These are phyloP conservation scores for Dinomys branickii DNA, from an alignment of 2,113 vertebrate genomes.

Conservation along the genomic window DNA sequence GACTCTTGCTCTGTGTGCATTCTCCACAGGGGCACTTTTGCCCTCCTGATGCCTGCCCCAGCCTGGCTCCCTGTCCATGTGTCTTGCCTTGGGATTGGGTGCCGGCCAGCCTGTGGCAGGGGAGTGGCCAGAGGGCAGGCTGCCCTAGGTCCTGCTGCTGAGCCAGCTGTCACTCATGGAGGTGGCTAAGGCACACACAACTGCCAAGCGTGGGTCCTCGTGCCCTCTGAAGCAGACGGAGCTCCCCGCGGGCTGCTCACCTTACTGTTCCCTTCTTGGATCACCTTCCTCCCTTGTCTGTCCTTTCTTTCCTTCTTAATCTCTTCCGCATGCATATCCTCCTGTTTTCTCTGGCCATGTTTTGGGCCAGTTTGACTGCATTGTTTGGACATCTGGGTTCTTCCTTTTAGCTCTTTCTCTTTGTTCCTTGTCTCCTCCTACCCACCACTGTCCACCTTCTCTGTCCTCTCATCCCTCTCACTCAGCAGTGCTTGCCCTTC, in stretches of 20 bases:
- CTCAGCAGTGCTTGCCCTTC: neutral
- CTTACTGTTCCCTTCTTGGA: neutral
- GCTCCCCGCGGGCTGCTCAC: neutral
- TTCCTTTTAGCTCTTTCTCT: neutral
- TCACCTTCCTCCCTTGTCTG: slow-evolving; percentile 26
- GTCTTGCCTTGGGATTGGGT: neutral
- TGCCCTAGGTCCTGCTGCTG: neutral
- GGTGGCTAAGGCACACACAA: neutral
- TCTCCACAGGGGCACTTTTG: neutral
- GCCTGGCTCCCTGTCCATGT: neutral
- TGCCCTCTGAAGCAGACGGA: slow-evolving; percentile 23
- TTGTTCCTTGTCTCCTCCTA: neutral
- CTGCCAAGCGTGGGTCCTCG: neutral
- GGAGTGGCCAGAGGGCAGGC: neutral
- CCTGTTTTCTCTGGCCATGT: neutral
- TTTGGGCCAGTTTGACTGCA: neutral
- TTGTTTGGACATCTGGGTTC: neutral
- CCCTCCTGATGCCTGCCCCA: neutral
- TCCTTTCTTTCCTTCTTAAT: neutral
- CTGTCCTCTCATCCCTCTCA: neutral
- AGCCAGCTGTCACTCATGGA: slow-evolving; percentile 31
- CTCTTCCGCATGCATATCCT: neutral
- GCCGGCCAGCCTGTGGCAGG: neutral
- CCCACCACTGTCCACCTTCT: neutral
- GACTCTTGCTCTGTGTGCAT: neutral